Evolutionary conservation across 2,113 vertebrate genomes (phyloP).

Genomic region (Microtus richardsoni): DNA sequence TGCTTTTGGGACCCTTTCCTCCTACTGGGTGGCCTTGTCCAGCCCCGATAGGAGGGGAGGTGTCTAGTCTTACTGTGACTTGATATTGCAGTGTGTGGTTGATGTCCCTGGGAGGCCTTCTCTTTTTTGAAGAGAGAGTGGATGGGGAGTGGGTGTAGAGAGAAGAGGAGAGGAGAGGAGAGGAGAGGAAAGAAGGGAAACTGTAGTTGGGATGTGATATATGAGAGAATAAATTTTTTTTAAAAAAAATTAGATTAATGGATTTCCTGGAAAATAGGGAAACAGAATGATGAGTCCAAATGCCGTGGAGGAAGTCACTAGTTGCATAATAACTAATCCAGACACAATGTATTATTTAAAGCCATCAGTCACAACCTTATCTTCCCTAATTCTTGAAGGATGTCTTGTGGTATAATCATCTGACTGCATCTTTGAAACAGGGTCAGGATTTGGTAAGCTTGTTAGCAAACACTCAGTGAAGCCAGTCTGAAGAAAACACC

Average conservation of each 20-base stretch:
- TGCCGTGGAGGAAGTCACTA: conserved; percentile 32
- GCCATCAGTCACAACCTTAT: conserved; percentile 67
- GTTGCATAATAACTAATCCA: conserved; percentile 73
- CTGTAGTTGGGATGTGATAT: not conserved
- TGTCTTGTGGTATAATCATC: conserved; percentile 65
- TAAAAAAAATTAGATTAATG: not conserved
- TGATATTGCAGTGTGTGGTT: not conserved
- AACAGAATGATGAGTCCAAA: not conserved
- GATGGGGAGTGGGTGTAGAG: not conserved
- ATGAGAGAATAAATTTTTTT: not conserved
- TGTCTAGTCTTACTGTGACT: not conserved
- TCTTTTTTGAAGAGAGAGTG: not conserved
- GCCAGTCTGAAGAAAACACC: conserved; percentile 45
- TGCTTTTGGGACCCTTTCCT: not conserved
- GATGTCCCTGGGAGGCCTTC: not conserved
- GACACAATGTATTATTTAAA: conserved; percentile 70
- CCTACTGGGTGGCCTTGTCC: not conserved
- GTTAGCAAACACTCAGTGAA: conserved; percentile 64
- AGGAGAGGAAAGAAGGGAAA: not conserved
- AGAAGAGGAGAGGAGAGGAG: not conserved
- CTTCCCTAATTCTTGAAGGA: conserved; percentile 67
- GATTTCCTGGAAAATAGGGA: conserved; percentile 48
- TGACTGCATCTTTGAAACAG: conserved; percentile 70
- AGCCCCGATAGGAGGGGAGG: not conserved
- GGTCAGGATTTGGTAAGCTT: conserved; percentile 63